These are phyloP conservation scores for Orius insidiosus DNA, from an alignment of 1,140 invertebrate genomes.

Conservation along the genomic window DNA sequence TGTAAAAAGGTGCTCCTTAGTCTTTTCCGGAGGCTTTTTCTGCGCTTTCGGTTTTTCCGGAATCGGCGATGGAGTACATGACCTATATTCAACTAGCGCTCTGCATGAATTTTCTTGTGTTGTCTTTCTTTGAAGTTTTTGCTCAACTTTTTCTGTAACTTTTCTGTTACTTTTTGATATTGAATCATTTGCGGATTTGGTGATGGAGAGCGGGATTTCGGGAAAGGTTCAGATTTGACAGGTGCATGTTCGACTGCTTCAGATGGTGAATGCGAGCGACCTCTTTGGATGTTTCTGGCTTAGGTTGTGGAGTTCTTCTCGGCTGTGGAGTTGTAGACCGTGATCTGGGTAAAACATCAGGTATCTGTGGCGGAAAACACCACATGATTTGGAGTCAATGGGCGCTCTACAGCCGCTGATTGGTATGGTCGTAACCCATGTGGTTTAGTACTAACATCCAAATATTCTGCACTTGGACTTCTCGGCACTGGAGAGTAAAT, in stretches of 20 bases:
- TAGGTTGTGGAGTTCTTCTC: not conserved
- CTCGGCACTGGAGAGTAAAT: not conserved
- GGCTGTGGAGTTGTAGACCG: slow-evolving; percentile 11
- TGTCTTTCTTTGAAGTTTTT: slow-evolving; percentile 7
- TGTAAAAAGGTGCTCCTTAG: slow-evolving; percentile 1
- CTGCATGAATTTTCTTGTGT: not conserved
- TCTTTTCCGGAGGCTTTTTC: not conserved
- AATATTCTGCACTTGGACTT: slow-evolving; percentile 4
- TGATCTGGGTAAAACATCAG: not conserved
- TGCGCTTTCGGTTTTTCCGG: not conserved
- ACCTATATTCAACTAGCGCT: not conserved
- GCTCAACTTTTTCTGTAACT: not conserved
- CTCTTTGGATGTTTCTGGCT: slow-evolving; percentile 3
- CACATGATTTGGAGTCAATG: slow-evolving; percentile 16
- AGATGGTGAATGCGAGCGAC: not conserved
- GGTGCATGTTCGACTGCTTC: slow-evolving; percentile 6
- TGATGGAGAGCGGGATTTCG: slow-evolving; percentile 5
- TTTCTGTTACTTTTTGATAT: slow-evolving; percentile 3
- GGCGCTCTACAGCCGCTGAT: slow-evolving; percentile 14
- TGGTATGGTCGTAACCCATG: slow-evolving; percentile 16
- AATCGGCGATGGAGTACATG: not conserved
- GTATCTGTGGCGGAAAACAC: slow-evolving; percentile 21
- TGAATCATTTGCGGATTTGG: no score
- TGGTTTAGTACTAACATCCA: slow-evolving; percentile 14
- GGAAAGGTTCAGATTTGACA: not conserved